Conservation (phyloP, 2,797 vertebrate species). For the Yasuhikotakia modesta region DNA sequence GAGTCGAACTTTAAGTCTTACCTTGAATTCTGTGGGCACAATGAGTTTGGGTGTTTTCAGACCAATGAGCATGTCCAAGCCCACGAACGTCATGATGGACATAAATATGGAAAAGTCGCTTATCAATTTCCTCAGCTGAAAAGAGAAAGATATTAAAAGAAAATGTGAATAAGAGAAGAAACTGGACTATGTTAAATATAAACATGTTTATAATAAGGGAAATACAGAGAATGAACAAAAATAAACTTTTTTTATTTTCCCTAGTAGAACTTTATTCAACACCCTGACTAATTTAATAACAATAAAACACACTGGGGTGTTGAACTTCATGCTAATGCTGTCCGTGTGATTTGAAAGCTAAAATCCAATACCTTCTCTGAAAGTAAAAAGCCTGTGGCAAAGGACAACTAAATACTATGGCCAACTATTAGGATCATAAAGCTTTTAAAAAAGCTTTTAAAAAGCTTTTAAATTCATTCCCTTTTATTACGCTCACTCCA, state of each 20-base stretch:
- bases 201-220: too few species aligned
- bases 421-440: neutral
- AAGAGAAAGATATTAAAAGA: neutral
- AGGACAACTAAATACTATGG: neutral
- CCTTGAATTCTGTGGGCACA: conserved; percentile 86
- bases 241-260: too few species aligned
- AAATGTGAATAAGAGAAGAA: neutral
- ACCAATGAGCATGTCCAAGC: conserved; percentile 84
- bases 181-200: neutral
- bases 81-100: conserved; percentile 89
- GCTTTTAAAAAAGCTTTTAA: too few species aligned
- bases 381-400: neutral
- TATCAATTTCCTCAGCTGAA: conserved; percentile 89
- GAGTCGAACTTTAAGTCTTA: conserved; percentile 56
- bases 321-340: neutral
- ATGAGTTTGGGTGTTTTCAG: conserved; percentile 88
- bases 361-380: neutral
- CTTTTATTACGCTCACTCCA: too few species aligned
- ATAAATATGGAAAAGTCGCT: conserved; percentile 96
- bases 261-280: too few species aligned
- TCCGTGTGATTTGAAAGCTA: neutral
- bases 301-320: too few species aligned
- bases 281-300: too few species aligned
- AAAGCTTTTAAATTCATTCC: neutral
- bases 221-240: too few species aligned